Evolutionary conservation across 2,797 vertebrate species (phyloP).

Genomic region (Halcyon smyrnensis): DNA sequence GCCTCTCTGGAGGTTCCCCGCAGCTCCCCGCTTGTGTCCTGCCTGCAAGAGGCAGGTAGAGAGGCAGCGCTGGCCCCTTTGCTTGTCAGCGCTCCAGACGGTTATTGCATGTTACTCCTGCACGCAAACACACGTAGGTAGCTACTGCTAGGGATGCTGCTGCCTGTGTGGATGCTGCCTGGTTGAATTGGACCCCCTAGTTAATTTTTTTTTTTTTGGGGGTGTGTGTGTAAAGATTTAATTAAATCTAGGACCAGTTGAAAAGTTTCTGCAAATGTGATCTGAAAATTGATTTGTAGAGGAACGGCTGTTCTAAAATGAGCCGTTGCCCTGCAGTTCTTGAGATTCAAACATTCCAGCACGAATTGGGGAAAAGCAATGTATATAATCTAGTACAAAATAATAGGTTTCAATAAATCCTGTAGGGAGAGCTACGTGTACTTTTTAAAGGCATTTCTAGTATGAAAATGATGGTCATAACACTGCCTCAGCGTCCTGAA

Average conservation of each 20-base stretch:
- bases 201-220: not conserved
- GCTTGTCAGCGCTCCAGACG: not conserved
- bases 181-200: accelerated
- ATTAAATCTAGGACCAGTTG: not conserved
- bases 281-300: not conserved
- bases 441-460: not conserved
- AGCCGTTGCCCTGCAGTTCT: not conserved
- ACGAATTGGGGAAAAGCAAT: not conserved
- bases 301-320: not conserved
- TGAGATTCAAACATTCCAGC: not conserved
- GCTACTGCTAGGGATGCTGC: not conserved
- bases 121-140: accelerated
- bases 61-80: accelerated
- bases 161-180: not conserved
- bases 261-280: not conserved
- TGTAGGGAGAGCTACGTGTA: accelerated
- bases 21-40: not conserved
- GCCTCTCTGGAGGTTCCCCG: not conserved
- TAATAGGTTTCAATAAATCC: not conserved
- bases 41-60: not conserved
- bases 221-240: not conserved
- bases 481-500: not conserved
- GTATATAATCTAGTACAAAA: not conserved
- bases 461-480: not conserved
- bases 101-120: not conserved